Evolutionary conservation across 2,797 vertebrate genomes (phyloP).

Genomic region (Pteronotus mesoamericanus): DNA sequence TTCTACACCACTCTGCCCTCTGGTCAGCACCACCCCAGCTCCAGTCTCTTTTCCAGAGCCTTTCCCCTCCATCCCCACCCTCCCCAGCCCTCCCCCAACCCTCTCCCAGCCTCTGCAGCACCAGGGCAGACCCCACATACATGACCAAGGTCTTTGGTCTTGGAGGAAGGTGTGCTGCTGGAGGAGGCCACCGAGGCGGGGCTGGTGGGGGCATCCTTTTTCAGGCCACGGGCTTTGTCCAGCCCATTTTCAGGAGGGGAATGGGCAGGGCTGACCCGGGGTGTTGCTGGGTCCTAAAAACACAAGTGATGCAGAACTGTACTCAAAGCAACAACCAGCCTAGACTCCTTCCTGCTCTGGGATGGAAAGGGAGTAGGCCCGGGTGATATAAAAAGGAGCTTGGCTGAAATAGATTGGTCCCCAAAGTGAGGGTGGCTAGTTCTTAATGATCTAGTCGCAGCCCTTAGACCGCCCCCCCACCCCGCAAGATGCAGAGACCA

Average conservation of each 20-base stretch:
- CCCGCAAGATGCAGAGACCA: no score
- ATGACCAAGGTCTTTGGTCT: slow-evolving; percentile 95
- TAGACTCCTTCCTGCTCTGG: neutral
- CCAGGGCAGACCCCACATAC: slow-evolving; percentile 79
- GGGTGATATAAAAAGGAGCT: accelerated
- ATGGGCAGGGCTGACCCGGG: slow-evolving; percentile 93
- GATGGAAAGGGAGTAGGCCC: neutral
- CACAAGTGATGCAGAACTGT: neutral
- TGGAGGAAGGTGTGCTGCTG: slow-evolving; percentile 96
- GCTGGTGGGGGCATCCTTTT: slow-evolving; percentile 95
- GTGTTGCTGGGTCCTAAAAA: slow-evolving; percentile 91
- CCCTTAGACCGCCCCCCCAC: neutral
- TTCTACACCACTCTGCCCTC: neutral
- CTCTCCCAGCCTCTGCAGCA: neutral
- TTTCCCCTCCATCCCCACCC: neutral
- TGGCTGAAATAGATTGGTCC: neutral
- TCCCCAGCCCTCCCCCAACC: neutral
- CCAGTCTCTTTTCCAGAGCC: neutral
- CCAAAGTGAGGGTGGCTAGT: no score
- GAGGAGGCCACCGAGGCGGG: slow-evolving; percentile 96
- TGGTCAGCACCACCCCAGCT: no score
- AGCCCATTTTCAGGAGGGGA: slow-evolving; percentile 95
- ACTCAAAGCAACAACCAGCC: neutral
- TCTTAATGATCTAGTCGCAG: neutral
- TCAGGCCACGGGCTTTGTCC: slow-evolving; percentile 91